These are phyloP conservation scores for Neoitamus cyanurus DNA, from an alignment of 2,888 invertebrate species.

Conservation along the genomic window DNA sequence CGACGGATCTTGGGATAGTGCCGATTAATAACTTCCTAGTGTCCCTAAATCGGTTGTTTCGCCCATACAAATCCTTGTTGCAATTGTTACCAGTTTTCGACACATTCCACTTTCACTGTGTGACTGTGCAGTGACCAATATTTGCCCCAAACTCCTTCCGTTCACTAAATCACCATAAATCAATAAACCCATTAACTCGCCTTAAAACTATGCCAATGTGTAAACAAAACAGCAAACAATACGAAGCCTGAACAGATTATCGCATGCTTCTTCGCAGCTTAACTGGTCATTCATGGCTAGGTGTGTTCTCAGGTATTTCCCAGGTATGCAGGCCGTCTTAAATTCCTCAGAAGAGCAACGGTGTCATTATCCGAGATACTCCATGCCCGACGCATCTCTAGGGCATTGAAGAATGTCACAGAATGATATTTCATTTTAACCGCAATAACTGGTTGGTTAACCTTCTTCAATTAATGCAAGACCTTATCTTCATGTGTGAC, in stretches of 20 bases:
- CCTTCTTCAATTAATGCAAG: conserved; percentile 26
- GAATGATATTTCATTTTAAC: conserved; percentile 24
- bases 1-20: no score
- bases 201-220: background rate
- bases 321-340: conserved; percentile 17
- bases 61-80: no score
- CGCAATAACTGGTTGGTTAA: conserved; percentile 34
- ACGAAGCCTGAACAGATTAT: background rate
- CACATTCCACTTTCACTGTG: no score
- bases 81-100: no score
- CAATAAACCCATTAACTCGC: background rate
- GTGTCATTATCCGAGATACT: conserved; percentile 13
- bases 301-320: conserved; percentile 33
- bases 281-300: conserved; percentile 33
- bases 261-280: background rate
- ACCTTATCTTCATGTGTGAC: conserved; percentile 26
- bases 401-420: conserved; percentile 40
- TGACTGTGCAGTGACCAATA: no score
- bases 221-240: conserved; percentile 28
- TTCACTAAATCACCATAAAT: background rate
- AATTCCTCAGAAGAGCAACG: conserved; percentile 8
- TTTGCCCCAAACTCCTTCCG: background rate
- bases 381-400: conserved; percentile 16
- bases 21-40: no score
- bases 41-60: no score